Base-by-base conservation (phyloP, 2,888 invertebrate species). In the Hypolimnas misippus region DNA sequence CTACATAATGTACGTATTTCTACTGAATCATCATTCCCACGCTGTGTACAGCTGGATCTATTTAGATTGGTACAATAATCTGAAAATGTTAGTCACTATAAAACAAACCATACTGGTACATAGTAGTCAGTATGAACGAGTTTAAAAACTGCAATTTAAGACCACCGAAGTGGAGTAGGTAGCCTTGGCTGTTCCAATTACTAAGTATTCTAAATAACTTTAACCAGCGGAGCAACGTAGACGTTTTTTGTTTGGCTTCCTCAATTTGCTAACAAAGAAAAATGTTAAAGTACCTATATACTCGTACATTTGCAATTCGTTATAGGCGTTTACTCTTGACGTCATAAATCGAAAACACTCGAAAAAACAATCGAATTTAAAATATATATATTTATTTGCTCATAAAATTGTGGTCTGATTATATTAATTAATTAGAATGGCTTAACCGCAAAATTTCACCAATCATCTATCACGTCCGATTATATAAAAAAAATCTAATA, bases 241-340 rank as follows among this genome's bases (percentile, higher is more conserved):
- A 25, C 33, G 29, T 65, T 66, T 61, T 68, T 62, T 62, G 38
- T 57, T 62, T 29, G 58, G 63, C 62, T 68, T 70, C 68, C 69
- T 70, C 66, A 70, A 66, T 70, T 70, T 64, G 51, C 21, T 51
- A 57, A 63, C 57, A 63, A 60, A 57, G 60, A 57, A 57, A 56
- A 52, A 61, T 57, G 14, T 57, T 62, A 44, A 50, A 35, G 52
- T 53, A 51, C 53, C 53, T 61, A 17, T 53, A 7, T 50, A n/a
- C n/a, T n/a, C n/a, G n/a, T n/a, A 33, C 57, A 1, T 50, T 38
- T 46, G 44, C 38, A 8, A 53, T 19, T 57, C 40, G 29, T 40
- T 57, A 16, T 50, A 40, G 16, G 2, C 14, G 52, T 14, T 57
- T 14, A 53, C n/a, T 52, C 31, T 56, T 16, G 19, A 10, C 25